Conservation (phyloP, 1,140 invertebrate species). For the Periplaneta americana region DNA sequence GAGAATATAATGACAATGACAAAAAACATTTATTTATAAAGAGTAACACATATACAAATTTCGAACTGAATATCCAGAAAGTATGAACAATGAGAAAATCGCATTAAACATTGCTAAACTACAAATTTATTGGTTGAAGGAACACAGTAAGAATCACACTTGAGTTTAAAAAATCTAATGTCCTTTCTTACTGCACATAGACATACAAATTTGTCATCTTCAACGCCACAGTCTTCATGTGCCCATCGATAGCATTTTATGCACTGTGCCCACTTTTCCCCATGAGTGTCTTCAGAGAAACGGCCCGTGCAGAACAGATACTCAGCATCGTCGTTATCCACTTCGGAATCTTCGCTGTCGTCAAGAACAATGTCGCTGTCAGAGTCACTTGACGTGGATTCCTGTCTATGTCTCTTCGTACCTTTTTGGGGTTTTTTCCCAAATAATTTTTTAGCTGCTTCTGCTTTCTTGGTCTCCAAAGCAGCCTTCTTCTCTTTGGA, state of each 20-base stretch:
- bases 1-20: too few relatives aligned
- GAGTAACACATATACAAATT: too few relatives aligned
- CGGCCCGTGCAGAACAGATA: background rate
- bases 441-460: background rate
- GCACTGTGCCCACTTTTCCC: background rate
- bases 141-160: too few relatives aligned
- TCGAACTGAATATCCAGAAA: too few relatives aligned
- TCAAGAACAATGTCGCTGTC: too few relatives aligned
- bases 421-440: background rate
- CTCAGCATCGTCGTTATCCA: background rate
- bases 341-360: background rate
- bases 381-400: background rate
- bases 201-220: too few relatives aligned
- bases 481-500: background rate
- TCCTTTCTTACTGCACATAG: too few relatives aligned
- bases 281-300: background rate
- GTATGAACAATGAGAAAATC: too few relatives aligned
- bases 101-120: too few relatives aligned
- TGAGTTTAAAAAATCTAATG: too few relatives aligned
- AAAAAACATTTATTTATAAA: too few relatives aligned
- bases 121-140: too few relatives aligned
- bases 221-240: background rate
- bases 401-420: background rate
- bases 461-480: background rate
- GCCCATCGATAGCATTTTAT: background rate